Base-by-base conservation (phyloP, 2,113 vertebrate species). In the Chloebia gouldiae region DNA sequence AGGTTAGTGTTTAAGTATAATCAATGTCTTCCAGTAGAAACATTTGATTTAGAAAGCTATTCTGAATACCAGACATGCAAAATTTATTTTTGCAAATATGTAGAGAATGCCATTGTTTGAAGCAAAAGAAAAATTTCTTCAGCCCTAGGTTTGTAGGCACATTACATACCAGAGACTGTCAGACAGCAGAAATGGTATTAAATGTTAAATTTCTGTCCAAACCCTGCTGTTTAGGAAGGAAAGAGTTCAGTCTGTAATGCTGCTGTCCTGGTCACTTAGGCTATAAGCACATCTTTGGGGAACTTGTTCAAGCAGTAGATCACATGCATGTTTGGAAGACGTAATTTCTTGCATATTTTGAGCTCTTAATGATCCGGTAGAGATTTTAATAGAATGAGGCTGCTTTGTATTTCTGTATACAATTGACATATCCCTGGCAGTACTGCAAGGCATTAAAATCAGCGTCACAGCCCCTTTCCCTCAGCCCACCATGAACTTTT, bases 301-400 rank as follows among this genome's bases (percentile, higher is more conserved):
- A 91, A 73, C 47, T 49, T 88, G 16, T 82, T 94, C 81, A 87
- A 93, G 45, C 3, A 23, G 28, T 19, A 70, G 64, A 75, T 95
- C 31, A 82, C 68, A 64, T 59, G 56, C 31, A 93, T 27, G 31
- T 73, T 95, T 93, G 56, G 68, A 91, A 93, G 40, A 64, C 24
- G 53, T 31, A 86, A 90, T 83, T 92, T 86, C 60, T 96, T 66
- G 68, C 71, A 86, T 86, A 92, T 61, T 93, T 94, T 19, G 23
- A 90, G 66, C 54, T 90, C 24, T 81, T 80, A 86, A 83, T 63
- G 42, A 6, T 80, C 50, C 80, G 56, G 45, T 88, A 82, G 81
- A 73, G 63, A 69, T 56, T 63, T 93, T 85, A 94, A 80, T 83
- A 90, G 82, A 93, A 93, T 35, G 33, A 92, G 66, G 30, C 49